These are phyloP conservation scores for Stegana nigrithorax DNA, from an alignment of 2,888 invertebrate genomes.

Conservation along the genomic window DNA sequence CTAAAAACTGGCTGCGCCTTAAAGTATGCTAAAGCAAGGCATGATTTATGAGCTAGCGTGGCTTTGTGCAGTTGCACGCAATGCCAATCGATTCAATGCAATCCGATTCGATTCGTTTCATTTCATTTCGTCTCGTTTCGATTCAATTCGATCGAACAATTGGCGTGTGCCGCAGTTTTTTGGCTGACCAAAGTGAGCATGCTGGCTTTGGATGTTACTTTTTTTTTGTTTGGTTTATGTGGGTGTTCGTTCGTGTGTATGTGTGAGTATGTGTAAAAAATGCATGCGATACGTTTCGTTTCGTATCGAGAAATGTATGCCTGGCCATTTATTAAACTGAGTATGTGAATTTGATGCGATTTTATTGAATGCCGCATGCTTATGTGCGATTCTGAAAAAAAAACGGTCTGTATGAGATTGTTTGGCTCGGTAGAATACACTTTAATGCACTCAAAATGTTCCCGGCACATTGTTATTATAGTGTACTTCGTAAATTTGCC, in stretches of 20 bases:
- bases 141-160: too few species aligned
- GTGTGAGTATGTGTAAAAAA: not conserved
- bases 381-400: conserved; percentile 3
- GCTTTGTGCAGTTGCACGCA: not conserved
- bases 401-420: too few species aligned
- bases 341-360: conserved; percentile 1
- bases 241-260: too few species aligned
- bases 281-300: not conserved
- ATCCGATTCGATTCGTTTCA: not conserved
- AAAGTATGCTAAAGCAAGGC: too few species aligned
- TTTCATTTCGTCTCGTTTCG: not conserved
- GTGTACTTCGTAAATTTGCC: not conserved
- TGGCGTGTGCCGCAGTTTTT: too few species aligned
- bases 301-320: not conserved
- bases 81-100: not conserved
- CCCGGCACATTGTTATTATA: not conserved
- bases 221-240: too few species aligned
- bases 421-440: too few species aligned
- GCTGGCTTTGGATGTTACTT: too few species aligned
- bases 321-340: not conserved
- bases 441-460: too few species aligned
- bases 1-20: too few species aligned
- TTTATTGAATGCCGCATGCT: conserved; percentile 1
- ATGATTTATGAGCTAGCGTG: too few species aligned
- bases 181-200: too few species aligned